Evolutionary conservation across 2,888 invertebrate genomes (phyloP).

Genomic region (Thymelicus sylvestris): DNA sequence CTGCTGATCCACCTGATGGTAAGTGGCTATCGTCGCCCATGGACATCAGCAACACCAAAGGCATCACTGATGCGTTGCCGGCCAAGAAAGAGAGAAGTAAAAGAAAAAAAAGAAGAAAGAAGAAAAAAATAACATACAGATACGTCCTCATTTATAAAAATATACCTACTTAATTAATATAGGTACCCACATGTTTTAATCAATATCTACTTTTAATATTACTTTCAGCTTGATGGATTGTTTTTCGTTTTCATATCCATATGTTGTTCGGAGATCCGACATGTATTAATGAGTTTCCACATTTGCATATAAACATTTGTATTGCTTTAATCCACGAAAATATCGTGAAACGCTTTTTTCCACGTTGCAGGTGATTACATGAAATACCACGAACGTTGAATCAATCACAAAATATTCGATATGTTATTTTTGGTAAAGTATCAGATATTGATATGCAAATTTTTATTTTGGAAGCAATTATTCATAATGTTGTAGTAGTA

Average conservation of each 20-base stretch:
- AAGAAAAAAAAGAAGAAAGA: too few species aligned
- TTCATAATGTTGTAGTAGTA: too few species aligned
- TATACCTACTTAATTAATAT: not conserved
- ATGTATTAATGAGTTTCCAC: conserved; percentile 24
- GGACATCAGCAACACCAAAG: too few species aligned
- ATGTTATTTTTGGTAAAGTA: too few species aligned
- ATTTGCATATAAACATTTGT: conserved; percentile 25
- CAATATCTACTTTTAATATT: conserved; percentile 13
- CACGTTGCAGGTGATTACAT: not conserved
- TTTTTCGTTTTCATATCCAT: conserved; percentile 20
- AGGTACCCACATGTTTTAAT: conserved; percentile 1
- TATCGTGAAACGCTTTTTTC: not conserved
- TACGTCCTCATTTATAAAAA: not conserved
- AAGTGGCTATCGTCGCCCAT: too few species aligned
- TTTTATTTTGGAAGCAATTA: too few species aligned
- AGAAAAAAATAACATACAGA: too few species aligned
- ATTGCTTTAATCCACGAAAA: not conserved
- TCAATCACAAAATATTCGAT: not conserved
- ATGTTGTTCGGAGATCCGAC: conserved; percentile 19
- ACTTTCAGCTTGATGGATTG: conserved; percentile 26
- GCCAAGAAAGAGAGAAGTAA: not conserved
- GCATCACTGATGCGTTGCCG: too few species aligned
- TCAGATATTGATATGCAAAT: too few species aligned
- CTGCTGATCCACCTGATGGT: too few species aligned
- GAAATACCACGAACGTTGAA: not conserved